Base-by-base conservation (phyloP, 2,888 invertebrate species). In the Drosophila bunnanda region DNA sequence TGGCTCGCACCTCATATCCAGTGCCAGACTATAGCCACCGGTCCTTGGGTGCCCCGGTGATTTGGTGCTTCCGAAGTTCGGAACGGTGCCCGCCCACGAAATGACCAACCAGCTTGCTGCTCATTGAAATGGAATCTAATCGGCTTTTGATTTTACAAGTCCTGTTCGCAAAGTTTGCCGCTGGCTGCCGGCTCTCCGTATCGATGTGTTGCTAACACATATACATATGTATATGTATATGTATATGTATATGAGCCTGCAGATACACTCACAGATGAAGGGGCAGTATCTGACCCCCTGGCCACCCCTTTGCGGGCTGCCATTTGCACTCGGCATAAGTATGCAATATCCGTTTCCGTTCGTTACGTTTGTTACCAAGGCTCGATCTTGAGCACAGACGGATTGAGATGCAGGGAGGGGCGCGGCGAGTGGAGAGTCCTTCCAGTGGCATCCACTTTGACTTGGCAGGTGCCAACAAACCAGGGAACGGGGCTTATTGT, bases 321-420 rank as follows among this genome's bases (percentile, higher is more conserved):
- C 85, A 84, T 78, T 86, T 76, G 76, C 81, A 83, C 79, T 83
- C 72, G 75, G 81, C 89, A 85, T 89, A 88, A 88, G 89, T 89
- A 88, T 89, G 88, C 89, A 89, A 89, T 89, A 88, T 89, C 90
- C 89, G 89, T 89, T 89, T 88, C 88, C 88, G 89, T 81, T 89
- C 88, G 89, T 89, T 89, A 89, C 83, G 78, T 77, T 77, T 80
- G 81, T 65, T 81, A 76, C 80, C 75, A 65, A 74, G 77, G 75
- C 85, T 75, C 75, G 60, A 81, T 68, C 79, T 76, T 72, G 79
- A 79, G 70, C 69, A 36, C 52, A 74, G 75, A 72, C 66, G 71
- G 52, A 75, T 53, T n/a, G 60, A 34, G 71, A 44, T 69, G 69
- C 48, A 36, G 38, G 52, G 50, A 15, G 22, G 46, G 46, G 43